These are phyloP conservation scores for Heliconius sara DNA, from an alignment of 2,888 invertebrate species.

Conservation along the genomic window DNA sequence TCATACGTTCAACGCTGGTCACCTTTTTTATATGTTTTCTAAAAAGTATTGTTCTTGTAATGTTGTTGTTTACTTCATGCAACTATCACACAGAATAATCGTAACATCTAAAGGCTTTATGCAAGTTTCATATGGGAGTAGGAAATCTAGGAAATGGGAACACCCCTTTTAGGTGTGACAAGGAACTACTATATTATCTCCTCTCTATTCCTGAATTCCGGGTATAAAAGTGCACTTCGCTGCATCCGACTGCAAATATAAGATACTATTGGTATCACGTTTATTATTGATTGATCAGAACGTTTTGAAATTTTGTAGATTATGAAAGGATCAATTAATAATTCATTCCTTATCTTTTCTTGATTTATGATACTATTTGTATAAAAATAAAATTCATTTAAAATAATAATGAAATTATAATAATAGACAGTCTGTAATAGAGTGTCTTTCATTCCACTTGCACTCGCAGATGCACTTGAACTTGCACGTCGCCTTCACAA, in stretches of 20 bases:
- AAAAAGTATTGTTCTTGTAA: neutral
- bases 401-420: too few species aligned
- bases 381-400: too few species aligned
- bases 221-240: conserved; percentile 34
- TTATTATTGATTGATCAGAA: too few species aligned
- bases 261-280: neutral
- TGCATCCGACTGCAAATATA: conserved; percentile 26
- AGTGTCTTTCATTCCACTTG: too few species aligned
- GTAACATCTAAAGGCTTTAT: neutral
- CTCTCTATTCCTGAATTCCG: conserved; percentile 25
- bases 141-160: neutral
- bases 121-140: neutral
- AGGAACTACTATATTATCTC: neutral
- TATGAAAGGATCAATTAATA: too few species aligned
- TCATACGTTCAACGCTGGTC: too few species aligned
- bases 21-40: too few species aligned
- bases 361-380: too few species aligned
- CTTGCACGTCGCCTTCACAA: neutral
- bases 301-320: too few species aligned
- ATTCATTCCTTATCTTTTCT: too few species aligned
- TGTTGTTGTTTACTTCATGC: neutral
- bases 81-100: neutral
- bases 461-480: neutral
- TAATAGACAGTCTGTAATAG: too few species aligned
- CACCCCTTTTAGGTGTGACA: neutral